phyloP scores from a whole-genome alignment of 2,888 invertebrate genomes.

The Cephus sareptanus region DNA sequence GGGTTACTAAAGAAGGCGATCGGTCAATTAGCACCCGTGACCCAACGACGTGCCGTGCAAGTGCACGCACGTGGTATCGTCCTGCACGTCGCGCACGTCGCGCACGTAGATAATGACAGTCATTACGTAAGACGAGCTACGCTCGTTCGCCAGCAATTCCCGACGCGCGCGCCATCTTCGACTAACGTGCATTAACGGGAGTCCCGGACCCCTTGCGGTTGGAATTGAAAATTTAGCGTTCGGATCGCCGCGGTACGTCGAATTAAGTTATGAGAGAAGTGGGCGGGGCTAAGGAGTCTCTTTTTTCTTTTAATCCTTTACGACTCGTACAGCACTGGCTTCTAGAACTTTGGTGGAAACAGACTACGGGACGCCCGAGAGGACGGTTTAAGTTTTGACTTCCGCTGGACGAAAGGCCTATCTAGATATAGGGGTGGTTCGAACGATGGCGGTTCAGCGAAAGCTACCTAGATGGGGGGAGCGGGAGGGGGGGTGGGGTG shows the following conservation, averaged over 20 bases:
- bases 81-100: background rate
- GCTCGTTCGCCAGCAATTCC: background rate
- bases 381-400: background rate
- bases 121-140: background rate
- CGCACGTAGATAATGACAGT: conserved; percentile 1
- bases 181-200: background rate
- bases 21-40: background rate
- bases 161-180: background rate
- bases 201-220: background rate
- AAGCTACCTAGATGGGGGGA: background rate
- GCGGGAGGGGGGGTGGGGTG: no score
- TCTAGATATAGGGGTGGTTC: background rate
- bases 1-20: background rate
- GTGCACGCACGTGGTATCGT: background rate
- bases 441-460: background rate
- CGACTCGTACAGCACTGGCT: background rate
- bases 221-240: background rate
- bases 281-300: background rate
- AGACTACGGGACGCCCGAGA: background rate
- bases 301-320: background rate
- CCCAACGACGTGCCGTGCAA: background rate
- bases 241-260: background rate
- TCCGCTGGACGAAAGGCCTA: background rate
- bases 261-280: background rate
- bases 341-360: no score